A percentile compares a stretch with the other conserved stretches of the same genome.
Evolutionary conservation across 2,113 vertebrate species (phyloP).

Genomic region (Poicephalus gulielmi): DNA sequence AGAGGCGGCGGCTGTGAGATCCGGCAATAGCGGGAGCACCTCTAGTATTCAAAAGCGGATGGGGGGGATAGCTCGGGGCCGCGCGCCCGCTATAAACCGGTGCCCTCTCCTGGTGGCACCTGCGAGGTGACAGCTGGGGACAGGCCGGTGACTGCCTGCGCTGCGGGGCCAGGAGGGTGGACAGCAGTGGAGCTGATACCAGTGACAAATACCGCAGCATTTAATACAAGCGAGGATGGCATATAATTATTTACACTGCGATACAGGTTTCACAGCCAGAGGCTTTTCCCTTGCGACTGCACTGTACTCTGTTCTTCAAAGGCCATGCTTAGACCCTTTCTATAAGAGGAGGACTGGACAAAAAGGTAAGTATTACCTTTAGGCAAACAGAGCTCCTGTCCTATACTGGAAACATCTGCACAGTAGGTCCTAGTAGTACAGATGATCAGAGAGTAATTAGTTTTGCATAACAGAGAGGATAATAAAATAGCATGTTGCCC

Average conservation of each 20-base stretch:
- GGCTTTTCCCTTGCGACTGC: neutral
- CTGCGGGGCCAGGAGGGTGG: neutral
- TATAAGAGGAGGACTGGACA: neutral
- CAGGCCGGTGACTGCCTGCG: neutral
- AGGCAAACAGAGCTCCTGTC: neutral
- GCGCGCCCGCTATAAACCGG: fast-evolving
- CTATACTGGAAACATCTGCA: neutral
- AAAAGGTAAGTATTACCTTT: neutral
- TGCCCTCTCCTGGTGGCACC: neutral
- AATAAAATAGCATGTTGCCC: neutral
- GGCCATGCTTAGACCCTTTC: neutral
- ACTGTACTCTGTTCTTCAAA: neutral
- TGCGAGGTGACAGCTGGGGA: neutral
- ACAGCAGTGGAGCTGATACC: neutral
- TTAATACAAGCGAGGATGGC: neutral
- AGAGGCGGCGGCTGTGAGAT: neutral
- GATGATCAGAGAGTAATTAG: neutral
- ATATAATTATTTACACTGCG: neutral
- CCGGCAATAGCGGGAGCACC: fast-evolving
- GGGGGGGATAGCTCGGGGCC: fast-evolving
- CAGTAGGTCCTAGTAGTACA: neutral
- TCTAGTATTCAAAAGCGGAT: fast-evolving
- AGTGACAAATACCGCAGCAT: neutral
- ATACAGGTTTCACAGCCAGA: neutral
- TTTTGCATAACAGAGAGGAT: neutral